A percentile compares a stretch with the other conserved stretches of the same genome.
These are phyloP conservation scores for Drosophila sordidula DNA, from an alignment of 2,888 invertebrate genomes.

Conservation along the genomic window DNA sequence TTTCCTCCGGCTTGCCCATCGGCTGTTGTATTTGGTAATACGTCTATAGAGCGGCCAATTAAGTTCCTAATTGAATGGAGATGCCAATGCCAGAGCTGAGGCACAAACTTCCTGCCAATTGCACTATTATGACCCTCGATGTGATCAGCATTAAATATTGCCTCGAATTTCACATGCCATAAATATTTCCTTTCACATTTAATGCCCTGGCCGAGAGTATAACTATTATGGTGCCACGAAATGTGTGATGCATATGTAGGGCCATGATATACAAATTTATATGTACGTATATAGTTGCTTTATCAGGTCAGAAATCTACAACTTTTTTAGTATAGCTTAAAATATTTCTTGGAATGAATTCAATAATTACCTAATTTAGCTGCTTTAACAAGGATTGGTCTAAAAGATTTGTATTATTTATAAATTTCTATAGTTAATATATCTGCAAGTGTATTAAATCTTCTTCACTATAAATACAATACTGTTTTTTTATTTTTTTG, in stretches of 20 bases:
- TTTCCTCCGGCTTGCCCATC: constrained; percentile 54
- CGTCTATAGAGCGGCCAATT: constrained; percentile 61
- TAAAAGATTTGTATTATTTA: not conserved
- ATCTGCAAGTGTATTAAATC: constrained; percentile 4
- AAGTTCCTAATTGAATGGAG: constrained; percentile 75
- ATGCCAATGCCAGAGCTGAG: constrained; percentile 17
- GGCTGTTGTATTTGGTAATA: constrained; percentile 50
- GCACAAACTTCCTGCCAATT: constrained; percentile 46
- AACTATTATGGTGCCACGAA: not conserved
- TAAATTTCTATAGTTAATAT: not conserved
- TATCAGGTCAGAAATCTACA: no score
- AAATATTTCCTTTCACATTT: constrained; percentile 50
- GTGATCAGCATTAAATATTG: constrained; percentile 57
- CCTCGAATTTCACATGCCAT: constrained; percentile 41
- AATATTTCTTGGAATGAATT: no score
- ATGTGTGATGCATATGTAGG: not conserved
- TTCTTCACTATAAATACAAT: not conserved
- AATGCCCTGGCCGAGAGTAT: not conserved
- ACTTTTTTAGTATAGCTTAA: no score
- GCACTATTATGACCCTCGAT: constrained; percentile 50
- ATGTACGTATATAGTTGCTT: no score
- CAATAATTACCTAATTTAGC: not conserved
- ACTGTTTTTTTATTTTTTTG: constrained; percentile 4
- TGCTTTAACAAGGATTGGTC: not conserved
- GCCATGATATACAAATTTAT: no score